Evolutionary conservation across 2,797 vertebrate genomes (phyloP).

Genomic region (Poeciliopsis gracilis): DNA sequence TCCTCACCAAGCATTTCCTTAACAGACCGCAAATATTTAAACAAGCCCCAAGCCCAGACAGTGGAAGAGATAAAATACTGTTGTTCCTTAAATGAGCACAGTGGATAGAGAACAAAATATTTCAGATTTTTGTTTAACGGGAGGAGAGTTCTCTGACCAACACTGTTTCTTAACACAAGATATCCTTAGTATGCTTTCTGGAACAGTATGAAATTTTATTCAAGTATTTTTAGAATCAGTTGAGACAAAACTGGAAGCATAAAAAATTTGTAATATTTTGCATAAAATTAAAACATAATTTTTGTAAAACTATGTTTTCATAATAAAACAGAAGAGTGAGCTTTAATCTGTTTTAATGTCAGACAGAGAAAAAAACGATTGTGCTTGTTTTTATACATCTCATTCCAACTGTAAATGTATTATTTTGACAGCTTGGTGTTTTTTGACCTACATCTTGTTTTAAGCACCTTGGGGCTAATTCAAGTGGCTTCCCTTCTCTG

Average conservation of each 20-base stretch:
- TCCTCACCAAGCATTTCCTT: not conserved
- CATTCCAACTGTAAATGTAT: not conserved
- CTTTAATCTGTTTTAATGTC: not conserved
- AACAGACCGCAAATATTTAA: not conserved
- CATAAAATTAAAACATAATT: no score
- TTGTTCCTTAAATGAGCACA: not conserved
- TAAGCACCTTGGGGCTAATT: no score
- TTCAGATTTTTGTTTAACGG: not conserved
- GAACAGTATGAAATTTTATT: not conserved
- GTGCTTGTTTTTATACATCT: not conserved
- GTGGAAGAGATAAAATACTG: not conserved
- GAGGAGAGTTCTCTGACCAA: not conserved
- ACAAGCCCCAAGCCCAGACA: not conserved
- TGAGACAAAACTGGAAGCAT: no score
- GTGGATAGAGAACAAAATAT: not conserved
- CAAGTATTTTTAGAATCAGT: not conserved
- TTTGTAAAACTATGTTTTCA: not conserved
- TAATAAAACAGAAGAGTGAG: not conserved
- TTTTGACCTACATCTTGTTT: not conserved
- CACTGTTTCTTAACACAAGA: no score
- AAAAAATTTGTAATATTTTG: no score
- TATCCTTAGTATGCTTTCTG: not conserved
- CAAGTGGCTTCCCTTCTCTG: no score
- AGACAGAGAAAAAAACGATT: not conserved
- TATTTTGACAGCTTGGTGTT: not conserved